Conservation (phyloP, 1,140 invertebrate species). For the Drosophila cardini region DNA sequence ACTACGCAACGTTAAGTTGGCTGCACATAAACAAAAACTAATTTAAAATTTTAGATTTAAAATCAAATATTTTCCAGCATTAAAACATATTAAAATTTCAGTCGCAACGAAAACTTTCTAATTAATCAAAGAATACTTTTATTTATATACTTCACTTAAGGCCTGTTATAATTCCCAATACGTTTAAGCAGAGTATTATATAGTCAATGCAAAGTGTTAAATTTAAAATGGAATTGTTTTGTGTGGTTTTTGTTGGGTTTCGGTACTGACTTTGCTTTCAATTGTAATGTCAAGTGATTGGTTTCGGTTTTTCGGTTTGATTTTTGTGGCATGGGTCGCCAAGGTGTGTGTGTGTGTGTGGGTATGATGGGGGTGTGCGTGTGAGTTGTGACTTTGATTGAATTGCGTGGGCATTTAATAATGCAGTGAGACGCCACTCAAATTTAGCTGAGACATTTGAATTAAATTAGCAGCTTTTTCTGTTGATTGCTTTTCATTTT, state of each 20-base stretch:
- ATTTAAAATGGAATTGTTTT: constrained; percentile 24
- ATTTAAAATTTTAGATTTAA: no score
- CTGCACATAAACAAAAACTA: no score
- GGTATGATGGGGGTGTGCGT: not conserved
- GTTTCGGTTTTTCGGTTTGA: constrained; percentile 40
- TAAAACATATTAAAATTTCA: no score
- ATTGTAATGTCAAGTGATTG: constrained; percentile 78
- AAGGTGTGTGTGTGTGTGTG: not conserved
- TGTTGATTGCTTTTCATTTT: constrained; percentile 25
- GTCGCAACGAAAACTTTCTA: no score
- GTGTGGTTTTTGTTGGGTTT: constrained; percentile 27
- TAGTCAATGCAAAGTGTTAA: constrained; percentile 11
- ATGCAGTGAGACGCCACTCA: constrained; percentile 53
- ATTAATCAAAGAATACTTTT: no score
- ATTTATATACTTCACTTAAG: not conserved
- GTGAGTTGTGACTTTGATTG: constrained; percentile 59
- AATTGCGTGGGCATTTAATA: constrained; percentile 66
- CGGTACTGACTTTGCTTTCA: constrained; percentile 56
- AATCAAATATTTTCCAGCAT: no score
- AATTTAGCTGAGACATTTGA: constrained; percentile 59
- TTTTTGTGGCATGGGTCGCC: constrained; percentile 11
- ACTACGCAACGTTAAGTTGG: constrained; percentile 1
- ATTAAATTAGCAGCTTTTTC: constrained; percentile 60
- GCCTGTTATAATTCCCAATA: not conserved
- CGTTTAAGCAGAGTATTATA: constrained; percentile 12